phyloP scores from a whole-genome alignment of 1,140 invertebrate genomes.

The Asbolus verrucosus region DNA sequence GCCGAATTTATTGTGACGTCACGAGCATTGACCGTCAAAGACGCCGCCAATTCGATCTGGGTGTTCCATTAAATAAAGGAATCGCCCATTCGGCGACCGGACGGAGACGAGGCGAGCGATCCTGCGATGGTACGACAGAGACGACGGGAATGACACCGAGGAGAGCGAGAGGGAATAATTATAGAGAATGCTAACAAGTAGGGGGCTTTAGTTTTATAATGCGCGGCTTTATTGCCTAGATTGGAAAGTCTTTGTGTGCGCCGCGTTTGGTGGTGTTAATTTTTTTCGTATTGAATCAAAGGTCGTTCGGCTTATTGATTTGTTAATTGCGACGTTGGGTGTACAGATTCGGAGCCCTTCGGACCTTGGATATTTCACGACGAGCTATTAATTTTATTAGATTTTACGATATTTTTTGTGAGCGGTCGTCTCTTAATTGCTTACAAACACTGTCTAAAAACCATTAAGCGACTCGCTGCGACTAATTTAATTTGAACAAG shows the following conservation, averaged over 20 bases:
- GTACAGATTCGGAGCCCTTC: too few relatives aligned
- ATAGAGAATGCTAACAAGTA: conserved; percentile 58
- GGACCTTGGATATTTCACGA: too few relatives aligned
- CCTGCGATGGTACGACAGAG: neutral
- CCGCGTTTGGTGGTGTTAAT: conserved; percentile 19
- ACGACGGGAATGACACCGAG: neutral
- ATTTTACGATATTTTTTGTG: conserved; percentile 9
- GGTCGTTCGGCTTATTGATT: conserved; percentile 27
- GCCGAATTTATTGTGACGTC: conserved; percentile 48
- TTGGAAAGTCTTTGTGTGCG: conserved; percentile 14
- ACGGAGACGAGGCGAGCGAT: neutral
- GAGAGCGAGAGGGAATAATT: conserved; percentile 52
- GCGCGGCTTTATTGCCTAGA: conserved; percentile 52
- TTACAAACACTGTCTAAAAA: neutral
- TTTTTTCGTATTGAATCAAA: conserved; percentile 20
- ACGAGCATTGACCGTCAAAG: conserved; percentile 56
- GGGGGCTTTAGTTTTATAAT: conserved; percentile 56
- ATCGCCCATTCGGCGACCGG: conserved; percentile 54
- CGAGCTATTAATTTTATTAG: neutral
- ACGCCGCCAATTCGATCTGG: conserved; percentile 60
- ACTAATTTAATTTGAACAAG: conserved; percentile 28
- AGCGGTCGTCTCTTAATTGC: neutral
- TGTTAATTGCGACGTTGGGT: conserved; percentile 8
- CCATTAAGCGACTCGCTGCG: neutral
- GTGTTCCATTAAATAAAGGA: conserved; percentile 60